phyloP scores from a whole-genome alignment of 2,113 vertebrate genomes.

The Ardeotis arabs region DNA sequence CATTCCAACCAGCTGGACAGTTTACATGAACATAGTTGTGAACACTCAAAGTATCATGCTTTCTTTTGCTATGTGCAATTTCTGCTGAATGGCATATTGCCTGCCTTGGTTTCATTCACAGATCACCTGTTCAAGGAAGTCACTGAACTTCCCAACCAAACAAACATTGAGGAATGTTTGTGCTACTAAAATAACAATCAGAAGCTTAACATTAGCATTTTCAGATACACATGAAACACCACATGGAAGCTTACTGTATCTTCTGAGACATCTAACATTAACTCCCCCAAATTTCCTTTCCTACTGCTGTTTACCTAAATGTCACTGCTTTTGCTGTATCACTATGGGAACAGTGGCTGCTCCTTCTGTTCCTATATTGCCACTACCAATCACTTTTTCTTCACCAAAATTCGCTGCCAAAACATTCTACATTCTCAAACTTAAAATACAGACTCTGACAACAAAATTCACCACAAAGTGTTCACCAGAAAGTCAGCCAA shows the following conservation, averaged over 20 bases:
- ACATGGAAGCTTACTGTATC: constrained; percentile 34
- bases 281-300: constrained; percentile 58
- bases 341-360: constrained; percentile 40
- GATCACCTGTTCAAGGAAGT: background rate
- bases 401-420: constrained; percentile 33
- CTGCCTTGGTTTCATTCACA: background rate
- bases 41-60: background rate
- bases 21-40: background rate
- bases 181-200: background rate
- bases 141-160: background rate
- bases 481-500: constrained; percentile 1
- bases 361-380: constrained; percentile 29
- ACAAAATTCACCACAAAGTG: constrained; percentile 15
- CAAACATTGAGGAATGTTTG: background rate
- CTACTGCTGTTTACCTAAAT: constrained; percentile 50
- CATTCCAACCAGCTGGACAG: background rate
- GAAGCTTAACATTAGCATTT: constrained; percentile 8
- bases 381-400: constrained; percentile 33
- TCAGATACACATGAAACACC: constrained; percentile 3
- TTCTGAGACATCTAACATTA: constrained; percentile 63
- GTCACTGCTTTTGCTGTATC: constrained; percentile 45
- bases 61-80: background rate
- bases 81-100: background rate
- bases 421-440: background rate
- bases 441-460: constrained; percentile 48